Evolutionary conservation across 2,888 invertebrate genomes (phyloP).

Genomic region (Uropetala carovei): DNA sequence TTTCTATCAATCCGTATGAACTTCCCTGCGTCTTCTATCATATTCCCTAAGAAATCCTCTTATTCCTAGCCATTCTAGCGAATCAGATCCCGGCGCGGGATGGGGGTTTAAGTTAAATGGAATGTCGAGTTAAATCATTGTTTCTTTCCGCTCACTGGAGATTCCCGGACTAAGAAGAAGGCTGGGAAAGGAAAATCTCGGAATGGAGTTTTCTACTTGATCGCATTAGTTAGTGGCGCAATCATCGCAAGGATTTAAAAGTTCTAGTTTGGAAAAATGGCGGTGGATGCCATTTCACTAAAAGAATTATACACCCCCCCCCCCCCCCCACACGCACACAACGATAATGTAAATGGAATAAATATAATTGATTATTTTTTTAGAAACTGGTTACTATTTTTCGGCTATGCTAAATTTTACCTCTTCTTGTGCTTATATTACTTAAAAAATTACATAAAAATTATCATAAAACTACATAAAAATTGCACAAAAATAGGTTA

Average conservation of each 20-base stretch:
- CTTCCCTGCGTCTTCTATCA: slow-evolving; percentile 14
- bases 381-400: no score
- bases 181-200: slow-evolving; percentile 12
- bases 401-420: no score
- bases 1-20: not conserved
- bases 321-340: no score
- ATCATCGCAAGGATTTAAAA: not conserved
- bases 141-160: slow-evolving; percentile 35
- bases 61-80: slow-evolving; percentile 37
- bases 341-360: no score
- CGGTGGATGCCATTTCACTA: no score
- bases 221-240: slow-evolving; percentile 14
- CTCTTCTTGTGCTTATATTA: no score
- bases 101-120: slow-evolving; percentile 54
- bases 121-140: slow-evolving; percentile 63
- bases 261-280: no score
- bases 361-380: no score
- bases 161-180: not conserved
- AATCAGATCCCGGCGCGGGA: slow-evolving; percentile 16
- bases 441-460: no score
- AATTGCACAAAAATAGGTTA: no score
- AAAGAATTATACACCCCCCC: no score
- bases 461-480: no score
- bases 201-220: slow-evolving; percentile 7
- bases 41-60: slow-evolving; percentile 57